Conservation (phyloP, 2,113 vertebrate species). For the Saguinus midas region DNA sequence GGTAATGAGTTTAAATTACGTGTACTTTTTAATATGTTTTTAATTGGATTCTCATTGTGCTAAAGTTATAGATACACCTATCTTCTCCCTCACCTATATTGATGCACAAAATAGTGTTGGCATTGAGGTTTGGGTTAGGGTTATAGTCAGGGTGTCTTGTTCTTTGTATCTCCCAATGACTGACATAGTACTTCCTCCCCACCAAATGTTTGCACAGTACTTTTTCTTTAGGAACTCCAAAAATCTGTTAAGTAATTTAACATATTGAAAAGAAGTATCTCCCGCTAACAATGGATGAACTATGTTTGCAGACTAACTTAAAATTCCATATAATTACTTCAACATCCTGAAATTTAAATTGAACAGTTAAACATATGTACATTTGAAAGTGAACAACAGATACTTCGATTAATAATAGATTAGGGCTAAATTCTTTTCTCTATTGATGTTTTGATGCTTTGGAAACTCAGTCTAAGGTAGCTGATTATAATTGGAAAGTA, state of each 20-base stretch:
- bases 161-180: neutral
- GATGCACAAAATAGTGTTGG: neutral
- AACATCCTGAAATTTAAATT: neutral
- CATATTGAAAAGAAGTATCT: neutral
- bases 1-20: neutral
- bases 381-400: neutral
- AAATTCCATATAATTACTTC: neutral
- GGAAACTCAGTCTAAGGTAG: neutral
- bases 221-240: neutral
- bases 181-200: no score
- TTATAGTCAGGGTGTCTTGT: neutral
- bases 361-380: neutral
- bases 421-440: neutral
- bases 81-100: neutral
- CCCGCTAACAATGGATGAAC: neutral
- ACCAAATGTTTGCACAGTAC: neutral
- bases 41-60: neutral
- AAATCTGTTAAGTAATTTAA: neutral
- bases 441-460: neutral
- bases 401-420: neutral
- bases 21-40: neutral
- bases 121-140: neutral
- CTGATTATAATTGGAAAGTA: neutral
- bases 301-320: neutral
- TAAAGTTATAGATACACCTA: neutral